These are phyloP conservation scores for Polyodon spathula DNA, from an alignment of 2,113 vertebrate genomes.

Conservation along the genomic window DNA sequence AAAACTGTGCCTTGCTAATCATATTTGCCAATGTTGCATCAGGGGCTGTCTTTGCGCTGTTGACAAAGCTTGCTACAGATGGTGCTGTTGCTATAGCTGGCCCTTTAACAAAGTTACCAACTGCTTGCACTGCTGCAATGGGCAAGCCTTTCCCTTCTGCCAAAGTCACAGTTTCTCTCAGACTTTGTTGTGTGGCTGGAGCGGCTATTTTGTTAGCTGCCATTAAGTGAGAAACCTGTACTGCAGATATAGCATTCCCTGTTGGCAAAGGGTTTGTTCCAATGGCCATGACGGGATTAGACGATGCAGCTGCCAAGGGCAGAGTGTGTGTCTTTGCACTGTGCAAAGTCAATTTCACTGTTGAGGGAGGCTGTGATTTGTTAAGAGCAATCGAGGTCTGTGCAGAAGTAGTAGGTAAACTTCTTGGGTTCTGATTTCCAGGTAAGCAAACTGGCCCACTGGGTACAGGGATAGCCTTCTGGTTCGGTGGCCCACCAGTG, in stretches of 20 bases:
- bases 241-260: constrained; percentile 12
- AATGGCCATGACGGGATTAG: constrained; percentile 8
- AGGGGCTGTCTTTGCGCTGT: constrained; percentile 20
- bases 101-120: constrained; percentile 9
- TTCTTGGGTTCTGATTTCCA: constrained; percentile 22
- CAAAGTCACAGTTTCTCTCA: constrained; percentile 9
- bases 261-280: constrained; percentile 11
- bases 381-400: constrained; percentile 23
- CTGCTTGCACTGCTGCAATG: constrained; percentile 4
- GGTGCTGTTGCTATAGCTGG: constrained; percentile 4
- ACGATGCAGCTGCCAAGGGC: constrained; percentile 3
- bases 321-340: not conserved
- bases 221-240: constrained; percentile 18
- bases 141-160: constrained; percentile 13
- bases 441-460: constrained; percentile 20
- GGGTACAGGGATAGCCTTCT: constrained; percentile 42
- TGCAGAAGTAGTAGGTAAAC: constrained; percentile 11
- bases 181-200: constrained; percentile 12
- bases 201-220: too few species aligned
- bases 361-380: constrained; percentile 13
- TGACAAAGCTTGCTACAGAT: constrained; percentile 8
- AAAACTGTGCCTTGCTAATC: constrained; percentile 20
- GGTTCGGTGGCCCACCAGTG: constrained; percentile 28
- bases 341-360: constrained; percentile 9
- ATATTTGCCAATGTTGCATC: constrained; percentile 24